Evolutionary conservation across 2,113 vertebrate genomes (phyloP).

Genomic region (Odocoileus hemionus): DNA sequence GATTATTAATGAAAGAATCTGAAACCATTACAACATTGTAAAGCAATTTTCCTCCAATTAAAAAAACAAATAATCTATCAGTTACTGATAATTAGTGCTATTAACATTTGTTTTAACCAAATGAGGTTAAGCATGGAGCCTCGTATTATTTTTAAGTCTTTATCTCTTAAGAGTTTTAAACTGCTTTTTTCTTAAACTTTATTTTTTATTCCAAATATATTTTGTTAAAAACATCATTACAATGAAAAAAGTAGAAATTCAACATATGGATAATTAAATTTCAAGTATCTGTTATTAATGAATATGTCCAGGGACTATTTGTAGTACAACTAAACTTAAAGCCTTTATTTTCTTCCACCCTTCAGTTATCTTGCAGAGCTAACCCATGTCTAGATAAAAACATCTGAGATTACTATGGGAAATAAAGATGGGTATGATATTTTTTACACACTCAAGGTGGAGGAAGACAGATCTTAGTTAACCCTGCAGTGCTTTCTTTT

Average conservation of each 20-base stretch:
- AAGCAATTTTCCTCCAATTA: not conserved
- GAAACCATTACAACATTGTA: not conserved
- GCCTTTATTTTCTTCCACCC: not conserved
- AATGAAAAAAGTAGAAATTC: not conserved
- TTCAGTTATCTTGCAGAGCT: not conserved
- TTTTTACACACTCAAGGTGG: not conserved
- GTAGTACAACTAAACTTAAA: not conserved
- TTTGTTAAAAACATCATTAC: not conserved
- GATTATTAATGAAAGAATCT: not conserved
- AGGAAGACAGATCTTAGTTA: not conserved
- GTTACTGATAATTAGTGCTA: not conserved
- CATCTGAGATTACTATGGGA: not conserved
- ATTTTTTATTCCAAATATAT: not conserved
- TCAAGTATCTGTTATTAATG: not conserved
- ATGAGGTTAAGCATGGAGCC: not conserved
- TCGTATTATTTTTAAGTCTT: constrained; percentile 40
- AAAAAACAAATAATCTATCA: not conserved
- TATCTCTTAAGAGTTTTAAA: not conserved
- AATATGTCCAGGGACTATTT: not conserved
- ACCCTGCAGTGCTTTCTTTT: constrained; percentile 3
- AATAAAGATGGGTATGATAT: not conserved
- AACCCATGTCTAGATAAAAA: not conserved
- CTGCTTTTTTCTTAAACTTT: not conserved
- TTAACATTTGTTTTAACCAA: constrained; percentile 51
- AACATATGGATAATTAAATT: not conserved